A percentile compares a stretch with the other conserved stretches of the same genome.
These are phyloP conservation scores for Narcine bancroftii DNA, from an alignment of 2,113 vertebrate species.

Conservation along the genomic window DNA sequence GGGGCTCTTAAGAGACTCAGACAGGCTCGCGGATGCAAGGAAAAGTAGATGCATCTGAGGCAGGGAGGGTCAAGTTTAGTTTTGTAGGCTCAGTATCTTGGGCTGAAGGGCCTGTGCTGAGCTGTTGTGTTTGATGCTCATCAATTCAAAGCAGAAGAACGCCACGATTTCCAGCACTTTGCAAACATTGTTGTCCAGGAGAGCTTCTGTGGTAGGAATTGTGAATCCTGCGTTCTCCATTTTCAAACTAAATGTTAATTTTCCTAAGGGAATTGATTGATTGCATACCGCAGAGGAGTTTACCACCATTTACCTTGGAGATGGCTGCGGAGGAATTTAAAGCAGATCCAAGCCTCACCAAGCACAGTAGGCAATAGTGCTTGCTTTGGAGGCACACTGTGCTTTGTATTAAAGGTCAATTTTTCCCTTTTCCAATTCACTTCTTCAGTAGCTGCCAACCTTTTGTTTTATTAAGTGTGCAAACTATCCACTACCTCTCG, in stretches of 20 bases:
- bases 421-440: conserved; percentile 4
- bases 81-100: no score
- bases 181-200: not conserved
- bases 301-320: not conserved
- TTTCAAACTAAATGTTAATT: conserved; percentile 27
- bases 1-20: no score
- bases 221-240: not conserved
- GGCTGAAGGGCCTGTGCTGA: no score
- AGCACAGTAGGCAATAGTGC: not conserved
- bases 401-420: not conserved
- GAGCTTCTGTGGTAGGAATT: not conserved
- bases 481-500: no score
- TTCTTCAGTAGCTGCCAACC: not conserved
- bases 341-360: not conserved
- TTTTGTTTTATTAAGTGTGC: not conserved
- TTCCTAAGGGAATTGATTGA: conserved; percentile 18
- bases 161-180: not conserved
- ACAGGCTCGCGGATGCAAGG: no score
- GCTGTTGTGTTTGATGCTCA: no score
- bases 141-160: not conserved
- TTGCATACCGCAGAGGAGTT: not conserved
- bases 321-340: not conserved
- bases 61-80: no score
- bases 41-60: no score
- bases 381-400: not conserved